Base-by-base conservation (phyloP, 2,888 invertebrate species). In the Disparrhopalites patrizii region DNA sequence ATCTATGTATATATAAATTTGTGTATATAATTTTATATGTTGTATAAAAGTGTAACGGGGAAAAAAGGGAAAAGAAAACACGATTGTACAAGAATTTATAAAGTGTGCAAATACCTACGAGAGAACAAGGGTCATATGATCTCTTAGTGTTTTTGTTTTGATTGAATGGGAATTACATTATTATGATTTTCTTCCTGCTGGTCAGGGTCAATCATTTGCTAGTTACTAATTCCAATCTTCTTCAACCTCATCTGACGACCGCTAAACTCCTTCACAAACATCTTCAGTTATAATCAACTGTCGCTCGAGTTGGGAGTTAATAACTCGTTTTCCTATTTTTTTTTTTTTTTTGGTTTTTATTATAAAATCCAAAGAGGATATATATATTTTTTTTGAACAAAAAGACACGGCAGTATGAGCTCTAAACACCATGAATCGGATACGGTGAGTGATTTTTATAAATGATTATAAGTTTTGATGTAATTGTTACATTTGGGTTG, bases 371-470 rank as follows among this genome's bases (percentile, higher is more conserved):
- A n/a, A n/a, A n/a, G n/a, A n/a, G n/a, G n/a, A n/a, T n/a, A n/a
- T n/a, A n/a, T n/a, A n/a, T n/a, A n/a, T n/a, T n/a, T n/a, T n/a
- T n/a, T n/a, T n/a, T n/a, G n/a, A n/a, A n/a, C n/a, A n/a, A n/a
- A n/a, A n/a, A n/a, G n/a, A n/a, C n/a, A 56, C 36, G 25, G 25
- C 40, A 58, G 58, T 66, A 73, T 71, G 71, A 71, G 71, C 69
- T 71, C 71, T 69, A 73, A 70, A 70, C 73, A 69, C 58, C 71
- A 68, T 60, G 73, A 71, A 66, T 73, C 73, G 67, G 73, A 73
- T 57, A 70, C 69, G 68, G 73, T 73, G 71, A 73, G 73, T 70
- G 40, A 15, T 58, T 54, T 30, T 50, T 54, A 23, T 62, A 52
- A n/a, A 18, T 50, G 36, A 36, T 13, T 36, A 43, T 4, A 18